A percentile compares a stretch with the other conserved stretches of the same genome.
Conservation (phyloP, 1,140 invertebrate species). For the Paralvinella palmiformis region DNA sequence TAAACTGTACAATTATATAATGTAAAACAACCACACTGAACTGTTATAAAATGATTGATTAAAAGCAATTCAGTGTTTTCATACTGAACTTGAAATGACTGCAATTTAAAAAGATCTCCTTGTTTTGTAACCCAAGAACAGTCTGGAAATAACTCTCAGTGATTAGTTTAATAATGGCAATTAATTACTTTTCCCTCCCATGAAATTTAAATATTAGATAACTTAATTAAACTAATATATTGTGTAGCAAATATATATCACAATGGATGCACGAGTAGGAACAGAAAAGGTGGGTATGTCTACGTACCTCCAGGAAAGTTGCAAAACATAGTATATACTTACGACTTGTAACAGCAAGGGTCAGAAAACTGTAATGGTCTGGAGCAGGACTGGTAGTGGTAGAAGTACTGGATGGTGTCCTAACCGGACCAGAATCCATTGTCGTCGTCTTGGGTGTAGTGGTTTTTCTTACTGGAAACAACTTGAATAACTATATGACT, state of each 20-base stretch:
- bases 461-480: not conserved
- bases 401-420: slow-evolving; percentile 1
- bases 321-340: not conserved
- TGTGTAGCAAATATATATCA: no score
- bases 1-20: not conserved
- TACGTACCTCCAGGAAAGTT: not conserved
- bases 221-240: no score
- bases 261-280: no score
- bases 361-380: not conserved
- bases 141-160: no score
- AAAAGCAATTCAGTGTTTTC: no score
- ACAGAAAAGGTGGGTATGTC: not conserved
- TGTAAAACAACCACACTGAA: no score
- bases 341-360: not conserved
- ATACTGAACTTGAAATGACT: no score
- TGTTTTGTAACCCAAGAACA: no score
- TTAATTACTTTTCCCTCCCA: not conserved
- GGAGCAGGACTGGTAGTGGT: slow-evolving; percentile 2
- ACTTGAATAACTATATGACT: not conserved
- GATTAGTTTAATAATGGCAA: no score
- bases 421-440: no score
- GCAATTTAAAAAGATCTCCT: no score
- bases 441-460: slow-evolving; percentile 2
- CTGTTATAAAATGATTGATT: no score
- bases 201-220: not conserved